Base-by-base conservation (phyloP, 2,888 invertebrate genomes). In the Volucella inanis region DNA sequence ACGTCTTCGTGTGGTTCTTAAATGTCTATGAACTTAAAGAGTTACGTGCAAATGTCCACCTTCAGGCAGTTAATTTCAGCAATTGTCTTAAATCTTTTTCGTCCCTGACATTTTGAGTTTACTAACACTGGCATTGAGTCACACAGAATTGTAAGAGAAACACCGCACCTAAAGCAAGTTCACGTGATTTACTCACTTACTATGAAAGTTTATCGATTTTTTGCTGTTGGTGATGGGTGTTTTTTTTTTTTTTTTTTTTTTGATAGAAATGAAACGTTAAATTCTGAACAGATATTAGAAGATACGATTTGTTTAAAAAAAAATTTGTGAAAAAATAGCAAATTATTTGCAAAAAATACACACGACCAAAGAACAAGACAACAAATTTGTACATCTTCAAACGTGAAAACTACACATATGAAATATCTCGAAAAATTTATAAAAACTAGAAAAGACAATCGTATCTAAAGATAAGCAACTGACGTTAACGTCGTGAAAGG, bases 21-120 rank as follows among this genome's bases (percentile, higher is more conserved):
- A 71, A 59, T 72, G 78, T 72, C 77, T 77, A 62, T 67, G 77
- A 77, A 82, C 71, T 47, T 54, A 43, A 49, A 18, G 18, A 39
- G 38, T 79, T 67, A 79, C 54, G 74, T 75, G 80, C 68, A 61
- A 80, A 75, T 74, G 74, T 68, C 72, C 52, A 52, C 72, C 68
- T 38, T 18, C 15, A 9, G 43, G 43, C 72, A 72, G 61, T 83
- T 72, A 64, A 74, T 78, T 83, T 74, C 43, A 64, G 57, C 78
- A 68, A 74, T 68, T 83, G 78, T 47, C 78, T 83, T 78, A 74
- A 83, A 83, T 83, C 61, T 62, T 78, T 12, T 50, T 78, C 31
- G 31, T 31, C 31, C 31, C 31, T 83, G 67, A 77, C 82, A 77
- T 77, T 75, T 82, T 50, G 74, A 74, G 62, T 49, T 74, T 74